phyloP scores from a whole-genome alignment of 2,888 invertebrate genomes.

The Chromoteleia sp. region DNA sequence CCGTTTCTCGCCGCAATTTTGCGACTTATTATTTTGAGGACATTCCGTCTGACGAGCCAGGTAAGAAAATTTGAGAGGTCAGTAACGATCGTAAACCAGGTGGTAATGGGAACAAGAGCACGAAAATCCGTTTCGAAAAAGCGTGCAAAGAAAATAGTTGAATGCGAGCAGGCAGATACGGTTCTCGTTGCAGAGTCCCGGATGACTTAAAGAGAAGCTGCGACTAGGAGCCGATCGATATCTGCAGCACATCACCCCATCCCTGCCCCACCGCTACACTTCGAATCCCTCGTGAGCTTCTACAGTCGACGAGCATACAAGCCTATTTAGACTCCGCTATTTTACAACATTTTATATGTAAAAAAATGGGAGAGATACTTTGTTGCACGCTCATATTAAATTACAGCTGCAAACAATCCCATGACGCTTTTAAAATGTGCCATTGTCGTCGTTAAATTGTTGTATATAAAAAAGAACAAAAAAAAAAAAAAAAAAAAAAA shows the following conservation, averaged over 20 bases:
- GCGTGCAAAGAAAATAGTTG: slow-evolving; percentile 48
- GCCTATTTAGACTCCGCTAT: slow-evolving; percentile 47
- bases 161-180: slow-evolving; percentile 61
- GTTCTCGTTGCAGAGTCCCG: slow-evolving; percentile 75
- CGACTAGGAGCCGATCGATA: slow-evolving; percentile 82
- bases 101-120: slow-evolving; percentile 38
- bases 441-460: slow-evolving; percentile 1
- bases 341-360: slow-evolving; percentile 24
- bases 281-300: slow-evolving; percentile 48
- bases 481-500: too few relatives aligned
- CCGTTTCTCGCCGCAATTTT: too few relatives aligned
- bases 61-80: slow-evolving; percentile 14
- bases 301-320: slow-evolving; percentile 35
- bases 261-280: slow-evolving; percentile 54
- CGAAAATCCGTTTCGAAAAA: slow-evolving; percentile 49
- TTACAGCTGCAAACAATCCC: slow-evolving; percentile 31
- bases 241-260: slow-evolving; percentile 72
- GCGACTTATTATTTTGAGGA: too few relatives aligned
- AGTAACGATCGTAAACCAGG: slow-evolving; percentile 8
- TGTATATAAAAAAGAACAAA: not conserved
- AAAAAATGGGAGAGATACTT: not conserved
- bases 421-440: not conserved
- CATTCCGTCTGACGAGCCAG: slow-evolving; percentile 11
- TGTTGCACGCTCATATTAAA: slow-evolving; percentile 19
- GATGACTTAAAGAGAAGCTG: slow-evolving; percentile 84